A percentile compares a stretch with the other conserved stretches of the same genome.
These are phyloP conservation scores for Germaria angustata DNA, from an alignment of 2,888 invertebrate genomes.

Conservation along the genomic window DNA sequence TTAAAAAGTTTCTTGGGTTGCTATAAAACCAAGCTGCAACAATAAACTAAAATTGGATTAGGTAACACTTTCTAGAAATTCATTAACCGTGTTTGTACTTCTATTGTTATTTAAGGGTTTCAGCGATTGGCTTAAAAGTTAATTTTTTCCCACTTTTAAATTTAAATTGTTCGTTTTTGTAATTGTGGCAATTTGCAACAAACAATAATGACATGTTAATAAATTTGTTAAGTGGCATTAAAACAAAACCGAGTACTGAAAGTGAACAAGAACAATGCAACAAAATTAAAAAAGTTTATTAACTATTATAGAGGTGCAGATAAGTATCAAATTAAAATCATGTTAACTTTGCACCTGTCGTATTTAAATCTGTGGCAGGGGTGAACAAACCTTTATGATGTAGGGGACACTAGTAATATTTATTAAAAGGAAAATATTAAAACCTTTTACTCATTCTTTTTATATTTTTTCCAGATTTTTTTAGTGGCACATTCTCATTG, in stretches of 20 bases:
- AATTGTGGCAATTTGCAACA: conserved; percentile 58
- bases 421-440: no score
- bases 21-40: no score
- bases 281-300: conserved; percentile 22
- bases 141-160: conserved; percentile 15
- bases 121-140: conserved; percentile 11
- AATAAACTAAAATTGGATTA: no score
- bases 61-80: no score
- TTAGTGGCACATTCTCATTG: no score
- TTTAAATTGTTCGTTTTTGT: conserved; percentile 44
- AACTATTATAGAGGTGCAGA: conserved; percentile 51
- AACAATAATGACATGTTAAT: conserved; percentile 58
- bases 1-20: no score
- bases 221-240: conserved; percentile 56
- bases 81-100: no score
- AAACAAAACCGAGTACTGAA: conserved; percentile 46
- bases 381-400: neutral
- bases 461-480: no score
- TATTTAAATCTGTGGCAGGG: neutral
- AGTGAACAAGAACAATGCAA: conserved; percentile 23
- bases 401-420: neutral
- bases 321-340: conserved; percentile 42
- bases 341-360: conserved; percentile 12
- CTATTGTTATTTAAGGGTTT: neutral
- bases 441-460: no score